Percentiles rank a stretch among this genome's conserved stretches.
These are phyloP conservation scores for Chlorops oryzae DNA, from an alignment of 1,140 invertebrate species.

Conservation along the genomic window DNA sequence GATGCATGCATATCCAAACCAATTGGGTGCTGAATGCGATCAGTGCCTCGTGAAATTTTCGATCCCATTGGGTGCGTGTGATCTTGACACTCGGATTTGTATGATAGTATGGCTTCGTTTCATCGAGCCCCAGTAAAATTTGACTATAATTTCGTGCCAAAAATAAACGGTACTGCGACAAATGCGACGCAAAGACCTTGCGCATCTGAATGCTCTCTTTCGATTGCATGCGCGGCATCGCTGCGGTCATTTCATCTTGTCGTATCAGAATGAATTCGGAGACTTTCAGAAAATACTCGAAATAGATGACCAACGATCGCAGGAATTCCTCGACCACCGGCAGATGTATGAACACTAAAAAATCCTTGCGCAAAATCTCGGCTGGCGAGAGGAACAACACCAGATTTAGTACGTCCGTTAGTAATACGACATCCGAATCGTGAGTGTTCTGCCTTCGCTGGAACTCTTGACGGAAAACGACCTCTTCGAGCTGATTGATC, in stretches of 20 bases:
- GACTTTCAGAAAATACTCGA: slow-evolving; percentile 37
- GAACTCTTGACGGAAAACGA: slow-evolving; percentile 35
- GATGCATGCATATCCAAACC: slow-evolving; percentile 37
- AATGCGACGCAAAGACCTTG: slow-evolving; percentile 28
- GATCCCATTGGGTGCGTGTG: slow-evolving; percentile 29
- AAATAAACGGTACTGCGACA: slow-evolving; percentile 36
- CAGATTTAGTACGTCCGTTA: slow-evolving; percentile 36
- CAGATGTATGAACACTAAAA: slow-evolving; percentile 33
- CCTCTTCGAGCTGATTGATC: slow-evolving; percentile 36
- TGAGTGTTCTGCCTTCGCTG: slow-evolving; percentile 16
- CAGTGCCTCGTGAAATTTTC: slow-evolving; percentile 34
- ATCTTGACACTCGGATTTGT: slow-evolving; percentile 31
- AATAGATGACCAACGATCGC: slow-evolving; percentile 39
- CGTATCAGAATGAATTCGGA: slow-evolving; percentile 39
- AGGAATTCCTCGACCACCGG: slow-evolving; percentile 29
- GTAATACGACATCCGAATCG: slow-evolving; percentile 31
- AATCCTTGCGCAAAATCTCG: slow-evolving; percentile 24
- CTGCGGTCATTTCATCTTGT: slow-evolving; percentile 31
- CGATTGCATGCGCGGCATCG: slow-evolving; percentile 32
- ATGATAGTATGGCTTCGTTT: slow-evolving; percentile 31
- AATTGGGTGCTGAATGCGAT: slow-evolving; percentile 32
- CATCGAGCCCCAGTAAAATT: slow-evolving; percentile 30
- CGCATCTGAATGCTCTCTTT: slow-evolving; percentile 34
- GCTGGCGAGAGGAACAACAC: slow-evolving; percentile 35
- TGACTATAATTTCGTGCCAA: slow-evolving; percentile 37